Evolutionary conservation across 2,797 vertebrate species (phyloP), one percentile per base, ranked within the genome.

Genomic region (Pseudopleuronectes americanus): DNA sequence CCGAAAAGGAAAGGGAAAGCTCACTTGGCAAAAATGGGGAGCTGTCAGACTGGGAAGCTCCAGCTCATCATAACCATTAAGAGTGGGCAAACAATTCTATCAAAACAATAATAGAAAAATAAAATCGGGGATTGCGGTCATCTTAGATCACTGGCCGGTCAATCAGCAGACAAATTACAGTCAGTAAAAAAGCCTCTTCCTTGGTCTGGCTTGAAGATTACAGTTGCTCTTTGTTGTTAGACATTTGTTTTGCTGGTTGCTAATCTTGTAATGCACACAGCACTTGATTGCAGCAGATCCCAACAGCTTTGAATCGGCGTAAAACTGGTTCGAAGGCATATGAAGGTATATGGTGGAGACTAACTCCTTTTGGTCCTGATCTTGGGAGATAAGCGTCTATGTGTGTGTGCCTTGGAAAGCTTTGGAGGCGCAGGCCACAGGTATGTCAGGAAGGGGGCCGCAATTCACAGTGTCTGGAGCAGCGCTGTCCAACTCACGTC

Each of bases 371-470:
- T 82, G 77, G 78, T 87, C 85, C 87, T 84, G 84, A 88, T 90
- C 72, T 81, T 63, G 57, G 77, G 81, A 91, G 89, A 91, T 88
- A 88, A 88, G 41, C 41, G 41, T 43, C 14, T 43, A 7, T 43
- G 41, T 43, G 41, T 48, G 47, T 21, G 47, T 48, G 47, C n/a
- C 6, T n/a, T 48, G 47, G 92, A 87, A 84, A 77, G 85, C 91
- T 93, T 48, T 93, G 90, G 87, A 81, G 87, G 87, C 88, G 88
- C 89, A 90, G 90, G 90, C 92, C 94, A 93, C 93, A 94, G 93
- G 91, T 92, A 93, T 93, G 89, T 91, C 90, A 92, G 93, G 85
- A 90, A 93, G 85, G 86, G 93, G 89, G 88, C 86, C 85, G 83
- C 87, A 92, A 92, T 91, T 92, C 87, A 84, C 84, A 87, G 84